Base-by-base conservation (phyloP, 1,140 invertebrate species). In the Araneus ventricosus region DNA sequence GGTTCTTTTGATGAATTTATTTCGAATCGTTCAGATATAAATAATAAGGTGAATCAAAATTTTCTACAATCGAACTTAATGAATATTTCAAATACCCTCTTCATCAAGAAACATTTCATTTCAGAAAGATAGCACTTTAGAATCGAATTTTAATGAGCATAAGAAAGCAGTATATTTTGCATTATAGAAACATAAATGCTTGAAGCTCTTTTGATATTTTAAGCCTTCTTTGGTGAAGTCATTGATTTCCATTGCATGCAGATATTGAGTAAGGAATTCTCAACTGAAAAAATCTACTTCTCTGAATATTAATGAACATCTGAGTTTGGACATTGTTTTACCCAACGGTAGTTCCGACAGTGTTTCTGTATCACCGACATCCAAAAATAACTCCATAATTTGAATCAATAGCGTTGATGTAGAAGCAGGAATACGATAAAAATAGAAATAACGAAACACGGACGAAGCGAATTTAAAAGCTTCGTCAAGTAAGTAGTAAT, bases 381-480 rank as follows among this genome's bases (percentile, higher is more conserved):
- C 70, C 30, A 20, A 34, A 75, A 75, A 75, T 75, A 75, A 75
- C 70, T 75, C 27, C 30, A 20, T 75, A 75, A 75, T 75, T 75
- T 75, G 70, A 75, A 75, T 75, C 70, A 75, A 75, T 75, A 75
- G 30, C 17, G 63, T 20, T 75, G 70, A 75, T 75, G 70, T 75
- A 75, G 70, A 75, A 75, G 70, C 30, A 37, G 70, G 34, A 75
- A 30, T 30, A 75, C 30, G 70, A 75, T 75, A 75, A 75, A 75
- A 75, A 75, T 75, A 75, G 70, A 75, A 75, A 75, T 75, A 75
- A 75, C 10, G 70, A 37, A 20, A 34, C 70, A 34, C 30, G 30
- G 17, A 20, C 3, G 70, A 20, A 75, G 30, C 20, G 30, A 75
- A 34, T 75, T 75, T 75, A 75, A 75, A 75, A 75, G 30, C 8